Base-by-base conservation (phyloP, 2,888 invertebrate genomes). In the Parthenolecanium corni region DNA sequence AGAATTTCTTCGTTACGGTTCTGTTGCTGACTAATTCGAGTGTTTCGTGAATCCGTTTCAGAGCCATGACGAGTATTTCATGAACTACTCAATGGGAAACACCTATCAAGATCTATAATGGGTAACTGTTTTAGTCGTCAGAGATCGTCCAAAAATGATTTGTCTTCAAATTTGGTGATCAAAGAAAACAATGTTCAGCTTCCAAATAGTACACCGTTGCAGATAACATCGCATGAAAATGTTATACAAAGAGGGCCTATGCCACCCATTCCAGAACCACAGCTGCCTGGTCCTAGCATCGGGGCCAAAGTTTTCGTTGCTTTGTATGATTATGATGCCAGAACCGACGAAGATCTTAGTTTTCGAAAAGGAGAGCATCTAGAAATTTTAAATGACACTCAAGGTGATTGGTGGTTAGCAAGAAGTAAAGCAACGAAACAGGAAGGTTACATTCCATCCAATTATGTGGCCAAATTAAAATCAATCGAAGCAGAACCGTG, bases 381-480 rank as follows among this genome's bases (percentile, higher is more conserved):
- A 74, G 97, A 97, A 78, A 95, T 98, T 69, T 78, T 98, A 69
- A 96, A 97, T 76, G 96, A 97, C 76, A 95, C 94, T 68, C 89
- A 95, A 79, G 98, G 98, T 68, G 97, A 98, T 76, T 99, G 98
- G 98, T 99, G 98, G 98, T 82, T 95, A 72, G 98, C 97, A 62
- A 83, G 91, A 71, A 94, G 94, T 78, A 92, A 93, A 81, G 84
- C 91, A 73, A 91, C 94, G 61, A 87, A 93, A 75, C 87, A 89
- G 75, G 95, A 96, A 77, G 98, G 98, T 70, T 99, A 97, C 80
- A 97, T 98, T 78, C 98, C 98, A 71, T 95, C 95, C 68, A 98
- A 99, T 77, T 98, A 97, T 82, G 97, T 99, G 71, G 98, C 98
- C 72, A 93, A 94, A 77, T 79, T 97, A 73, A 95, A 96, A 77